A percentile compares a stretch with the other conserved stretches of the same genome.
These are phyloP conservation scores for Clarias fuscus DNA, from an alignment of 2,797 vertebrate genomes.

Conservation along the genomic window DNA sequence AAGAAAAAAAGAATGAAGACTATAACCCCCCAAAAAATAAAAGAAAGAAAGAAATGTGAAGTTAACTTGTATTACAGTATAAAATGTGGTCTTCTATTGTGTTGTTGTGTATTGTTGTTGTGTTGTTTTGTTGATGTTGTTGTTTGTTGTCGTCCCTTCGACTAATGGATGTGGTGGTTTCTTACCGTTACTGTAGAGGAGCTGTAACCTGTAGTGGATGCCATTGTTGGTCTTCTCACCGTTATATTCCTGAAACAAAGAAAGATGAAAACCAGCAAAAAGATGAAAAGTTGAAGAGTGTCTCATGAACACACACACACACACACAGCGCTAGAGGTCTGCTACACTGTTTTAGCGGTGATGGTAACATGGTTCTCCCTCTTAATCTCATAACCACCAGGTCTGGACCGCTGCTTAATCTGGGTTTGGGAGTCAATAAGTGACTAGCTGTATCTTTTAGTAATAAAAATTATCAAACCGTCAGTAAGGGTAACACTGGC, in stretches of 20 bases:
- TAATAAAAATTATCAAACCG: not conserved
- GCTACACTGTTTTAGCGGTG: not conserved
- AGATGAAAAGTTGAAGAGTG: not conserved
- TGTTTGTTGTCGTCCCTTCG: no score
- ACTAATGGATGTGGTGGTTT: not conserved
- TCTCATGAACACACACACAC: not conserved
- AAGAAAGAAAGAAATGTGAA: not conserved
- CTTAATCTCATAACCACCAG: not conserved
- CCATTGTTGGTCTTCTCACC: slow-evolving; percentile 93
- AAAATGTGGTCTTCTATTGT: no score
- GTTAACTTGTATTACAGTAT: not conserved
- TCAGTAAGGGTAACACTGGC: not conserved
- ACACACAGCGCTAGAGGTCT: not conserved
- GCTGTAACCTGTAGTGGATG: slow-evolving; percentile 90
- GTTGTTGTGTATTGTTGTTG: no score
- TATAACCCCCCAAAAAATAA: no score
- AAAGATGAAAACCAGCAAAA: not conserved
- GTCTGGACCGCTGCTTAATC: not conserved
- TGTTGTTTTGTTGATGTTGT: no score
- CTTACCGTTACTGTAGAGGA: slow-evolving; percentile 94
- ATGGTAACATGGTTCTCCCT: not conserved
- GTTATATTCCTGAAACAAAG: slow-evolving; percentile 77
- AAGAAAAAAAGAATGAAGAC: not conserved
- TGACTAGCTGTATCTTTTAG: not conserved
- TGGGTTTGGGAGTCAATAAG: not conserved